Evolutionary conservation across 2,113 vertebrate species (phyloP), one percentile per base, ranked within the genome.

Genomic region (Patagioenas fasciata): DNA sequence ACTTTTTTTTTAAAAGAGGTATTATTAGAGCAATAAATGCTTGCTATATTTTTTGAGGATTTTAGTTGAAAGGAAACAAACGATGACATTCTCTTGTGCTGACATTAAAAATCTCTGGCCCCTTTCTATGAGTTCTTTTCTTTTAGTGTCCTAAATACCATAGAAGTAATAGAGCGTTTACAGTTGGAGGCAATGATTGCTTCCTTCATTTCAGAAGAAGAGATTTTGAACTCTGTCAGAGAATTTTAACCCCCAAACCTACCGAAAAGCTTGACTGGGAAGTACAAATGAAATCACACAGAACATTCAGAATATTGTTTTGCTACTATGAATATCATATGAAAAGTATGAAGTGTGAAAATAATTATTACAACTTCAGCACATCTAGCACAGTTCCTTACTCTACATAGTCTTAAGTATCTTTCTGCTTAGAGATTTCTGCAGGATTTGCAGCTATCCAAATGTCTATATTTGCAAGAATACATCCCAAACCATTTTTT

Each of bases 131-230:
- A 38, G 48, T 34, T 95, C 56, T 88, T 96, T 96, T 95, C 65
- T 97, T 84, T 80, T 80, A 92, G 82, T 90, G 95, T 72, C 92
- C 92, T 95, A 94, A 94, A 94, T 93, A 96, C 82, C 88, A 57
- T 65, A 67, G 93, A 83, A 84, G 90, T 83, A 97, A 91, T 74
- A 96, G 91, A 95, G 88, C 29, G 1, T 96, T 96, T 94, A 94
- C 65, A 92, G 95, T 92, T 93, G 48, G 72, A 95, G 82, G 93
- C 85, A 88, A 74, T 61, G 75, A 42, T 58, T 96, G 26, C 56
- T 90, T 91, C 82, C 82, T 66, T 83, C 42, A 70, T 58, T 93
- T 93, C 87, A 88, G 82, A 89, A 89, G 24, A 78, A 89, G 44
- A 54, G 67, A 74, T 64, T 85, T 80, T 83, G 85, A 85, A 88